Conservation (phyloP, 2,888 invertebrate genomes). For the Agonum fuliginosum region DNA sequence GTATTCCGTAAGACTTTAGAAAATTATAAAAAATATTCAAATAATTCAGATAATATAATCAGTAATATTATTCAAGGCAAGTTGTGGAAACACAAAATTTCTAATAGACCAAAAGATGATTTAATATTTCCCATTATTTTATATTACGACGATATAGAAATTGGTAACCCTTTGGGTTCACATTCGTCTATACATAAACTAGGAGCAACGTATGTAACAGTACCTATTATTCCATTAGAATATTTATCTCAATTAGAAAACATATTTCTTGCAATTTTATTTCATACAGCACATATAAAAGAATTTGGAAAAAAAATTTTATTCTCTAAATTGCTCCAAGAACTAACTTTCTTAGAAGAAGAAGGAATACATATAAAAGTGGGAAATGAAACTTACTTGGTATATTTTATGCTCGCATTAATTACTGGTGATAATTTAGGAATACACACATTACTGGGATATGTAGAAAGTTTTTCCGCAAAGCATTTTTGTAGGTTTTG, state of each 20-base stretch:
- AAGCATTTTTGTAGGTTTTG: conserved; percentile 62
- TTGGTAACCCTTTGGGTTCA: conserved; percentile 45
- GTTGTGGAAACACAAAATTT: conserved; percentile 38
- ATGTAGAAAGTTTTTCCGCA: conserved; percentile 61
- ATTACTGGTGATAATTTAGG: conserved; percentile 63
- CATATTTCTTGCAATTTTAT: conserved; percentile 51
- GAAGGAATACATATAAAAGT: conserved; percentile 58
- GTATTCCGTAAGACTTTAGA: too few relatives aligned
- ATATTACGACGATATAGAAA: conserved; percentile 53
- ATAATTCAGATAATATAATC: too few relatives aligned
- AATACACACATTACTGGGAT: conserved; percentile 61
- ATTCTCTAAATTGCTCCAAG: conserved; percentile 58
- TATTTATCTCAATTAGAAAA: conserved; percentile 38
- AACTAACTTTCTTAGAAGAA: conserved; percentile 60
- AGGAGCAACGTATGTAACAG: conserved; percentile 52
- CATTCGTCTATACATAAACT: conserved; percentile 44
- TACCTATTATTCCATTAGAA: conserved; percentile 29
- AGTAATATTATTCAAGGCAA: conserved; percentile 42
- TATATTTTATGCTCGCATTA: conserved; percentile 62
- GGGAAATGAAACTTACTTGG: conserved; percentile 26
- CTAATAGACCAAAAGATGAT: background rate
- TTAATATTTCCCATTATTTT: conserved; percentile 45
- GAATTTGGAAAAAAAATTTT: conserved; percentile 52
- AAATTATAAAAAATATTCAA: too few relatives aligned
- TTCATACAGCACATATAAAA: conserved; percentile 47